Conservation (phyloP, 2,113 vertebrate species). For the Oplegnathus fasciatus region DNA sequence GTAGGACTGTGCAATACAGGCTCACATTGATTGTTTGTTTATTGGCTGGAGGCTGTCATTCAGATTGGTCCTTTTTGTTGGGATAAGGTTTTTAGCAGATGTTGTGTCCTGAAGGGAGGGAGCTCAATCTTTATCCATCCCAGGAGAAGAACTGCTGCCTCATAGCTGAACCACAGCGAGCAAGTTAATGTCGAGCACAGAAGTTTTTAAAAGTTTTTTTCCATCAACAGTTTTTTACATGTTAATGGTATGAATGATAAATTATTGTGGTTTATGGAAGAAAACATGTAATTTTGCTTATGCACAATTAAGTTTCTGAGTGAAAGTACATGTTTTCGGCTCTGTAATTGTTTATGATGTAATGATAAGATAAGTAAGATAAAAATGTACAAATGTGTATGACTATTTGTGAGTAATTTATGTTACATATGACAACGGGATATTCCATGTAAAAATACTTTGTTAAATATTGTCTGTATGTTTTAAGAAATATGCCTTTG, state of each 20-base stretch:
- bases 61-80: conserved; percentile 51
- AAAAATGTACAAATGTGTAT: too few relatives aligned
- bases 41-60: conserved; percentile 74
- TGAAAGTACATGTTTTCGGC: background rate
- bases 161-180: background rate
- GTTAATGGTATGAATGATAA: background rate
- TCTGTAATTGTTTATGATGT: background rate
- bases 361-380: too few relatives aligned
- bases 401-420: too few relatives aligned
- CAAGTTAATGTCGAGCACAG: background rate
- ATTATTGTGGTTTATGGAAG: background rate
- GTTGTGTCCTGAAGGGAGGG: conserved; percentile 55
- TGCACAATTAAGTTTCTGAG: background rate
- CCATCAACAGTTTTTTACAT: background rate
- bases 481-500: too few relatives aligned
- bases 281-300: background rate
- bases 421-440: too few relatives aligned
- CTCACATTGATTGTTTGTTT: conserved; percentile 71
- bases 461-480: too few relatives aligned
- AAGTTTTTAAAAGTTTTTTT: background rate
- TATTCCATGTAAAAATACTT: too few relatives aligned
- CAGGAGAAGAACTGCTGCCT: conserved; percentile 29
- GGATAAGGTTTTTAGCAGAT: conserved; percentile 56
- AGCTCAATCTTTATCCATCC: conserved; percentile 44
- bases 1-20: conserved; percentile 40